Evolutionary conservation across 2,113 vertebrate species (phyloP).

Genomic region (Alexandromys fortis): DNA sequence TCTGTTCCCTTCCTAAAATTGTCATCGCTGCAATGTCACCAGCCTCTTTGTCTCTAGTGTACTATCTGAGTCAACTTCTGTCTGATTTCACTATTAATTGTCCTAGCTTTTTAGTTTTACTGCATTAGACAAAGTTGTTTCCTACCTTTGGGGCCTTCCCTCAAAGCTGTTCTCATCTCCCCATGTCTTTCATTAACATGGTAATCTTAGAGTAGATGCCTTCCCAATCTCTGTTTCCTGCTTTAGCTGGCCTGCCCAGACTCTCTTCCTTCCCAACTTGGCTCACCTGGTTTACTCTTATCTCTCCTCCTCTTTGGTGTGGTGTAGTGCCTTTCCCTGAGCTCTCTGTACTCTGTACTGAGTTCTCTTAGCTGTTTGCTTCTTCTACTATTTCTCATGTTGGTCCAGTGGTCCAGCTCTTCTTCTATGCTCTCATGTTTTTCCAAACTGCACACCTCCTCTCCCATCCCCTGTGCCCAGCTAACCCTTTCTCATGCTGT

Average conservation of each 20-base stretch:
- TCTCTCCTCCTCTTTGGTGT: not conserved
- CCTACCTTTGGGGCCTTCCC: not conserved
- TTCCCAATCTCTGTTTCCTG: not conserved
- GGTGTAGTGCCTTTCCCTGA: accelerated
- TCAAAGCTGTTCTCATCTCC: not conserved
- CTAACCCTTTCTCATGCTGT: not conserved
- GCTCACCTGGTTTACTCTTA: no score
- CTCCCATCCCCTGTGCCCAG: not conserved
- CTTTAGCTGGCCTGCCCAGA: accelerated
- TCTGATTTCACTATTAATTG: not conserved
- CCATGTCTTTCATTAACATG: no score
- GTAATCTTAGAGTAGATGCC: not conserved
- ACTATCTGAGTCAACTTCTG: not conserved
- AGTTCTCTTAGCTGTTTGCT: accelerated
- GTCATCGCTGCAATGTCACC: not conserved
- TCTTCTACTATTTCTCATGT: not conserved
- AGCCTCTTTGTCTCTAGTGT: not conserved
- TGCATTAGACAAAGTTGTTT: not conserved
- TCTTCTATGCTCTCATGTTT: not conserved
- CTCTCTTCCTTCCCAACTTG: not conserved
- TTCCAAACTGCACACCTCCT: not conserved
- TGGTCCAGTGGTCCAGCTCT: accelerated
- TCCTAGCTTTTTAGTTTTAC: not conserved
- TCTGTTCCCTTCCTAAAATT: not conserved
- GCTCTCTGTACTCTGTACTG: not conserved